phyloP scores from a whole-genome alignment of 2,113 vertebrate genomes.

The Gymnorhina tibicen region DNA sequence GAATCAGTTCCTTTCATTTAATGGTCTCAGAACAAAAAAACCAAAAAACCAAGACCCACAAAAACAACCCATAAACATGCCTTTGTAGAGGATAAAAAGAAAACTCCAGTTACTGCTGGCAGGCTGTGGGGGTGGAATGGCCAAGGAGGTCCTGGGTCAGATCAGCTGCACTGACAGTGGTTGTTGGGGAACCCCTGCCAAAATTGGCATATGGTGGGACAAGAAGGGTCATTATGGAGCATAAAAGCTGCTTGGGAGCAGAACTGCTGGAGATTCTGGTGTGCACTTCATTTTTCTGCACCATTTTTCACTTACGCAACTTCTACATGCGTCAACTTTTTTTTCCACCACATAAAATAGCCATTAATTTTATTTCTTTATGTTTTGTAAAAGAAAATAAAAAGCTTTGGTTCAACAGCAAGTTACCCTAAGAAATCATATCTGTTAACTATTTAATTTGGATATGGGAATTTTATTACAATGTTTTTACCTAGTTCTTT shows the following conservation, averaged over 20 bases:
- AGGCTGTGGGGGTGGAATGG: neutral
- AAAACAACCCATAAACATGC: neutral
- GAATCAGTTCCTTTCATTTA: neutral
- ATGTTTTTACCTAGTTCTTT: neutral
- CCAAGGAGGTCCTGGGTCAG: neutral
- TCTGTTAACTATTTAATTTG: neutral
- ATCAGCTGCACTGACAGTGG: neutral
- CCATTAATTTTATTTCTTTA: neutral
- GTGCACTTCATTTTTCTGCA: neutral
- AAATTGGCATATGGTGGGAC: neutral
- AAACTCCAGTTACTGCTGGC: neutral
- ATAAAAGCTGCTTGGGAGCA: neutral
- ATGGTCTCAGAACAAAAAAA: neutral
- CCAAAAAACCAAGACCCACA: neutral
- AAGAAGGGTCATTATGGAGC: neutral
- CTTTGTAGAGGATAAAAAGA: neutral
- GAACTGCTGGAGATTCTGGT: neutral
- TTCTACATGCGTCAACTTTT: neutral
- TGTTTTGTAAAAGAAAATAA: neutral
- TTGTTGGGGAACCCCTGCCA: neutral
- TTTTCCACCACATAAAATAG: accelerated
- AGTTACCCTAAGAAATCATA: neutral
- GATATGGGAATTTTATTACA: neutral
- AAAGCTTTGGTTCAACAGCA: neutral
- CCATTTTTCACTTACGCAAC: accelerated